Conservation (phyloP, 2,888 invertebrate species). For the Volucella inanis region DNA sequence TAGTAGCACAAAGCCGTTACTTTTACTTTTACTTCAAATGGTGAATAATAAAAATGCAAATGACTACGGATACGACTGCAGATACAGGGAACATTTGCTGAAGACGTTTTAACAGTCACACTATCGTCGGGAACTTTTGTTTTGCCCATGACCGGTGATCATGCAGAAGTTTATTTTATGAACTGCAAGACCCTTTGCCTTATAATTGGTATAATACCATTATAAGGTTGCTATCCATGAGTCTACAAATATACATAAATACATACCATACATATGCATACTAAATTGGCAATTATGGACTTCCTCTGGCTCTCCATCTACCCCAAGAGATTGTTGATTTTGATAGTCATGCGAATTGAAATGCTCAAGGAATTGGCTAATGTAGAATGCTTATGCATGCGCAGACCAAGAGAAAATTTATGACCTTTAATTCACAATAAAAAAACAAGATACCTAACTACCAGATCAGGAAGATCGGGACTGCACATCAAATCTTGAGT, state of each 20-base stretch:
- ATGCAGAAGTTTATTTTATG: slow-evolving; percentile 2
- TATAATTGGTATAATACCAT: neutral
- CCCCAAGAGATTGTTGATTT: neutral
- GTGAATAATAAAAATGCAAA: slow-evolving; percentile 28
- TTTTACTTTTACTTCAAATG: slow-evolving; percentile 39
- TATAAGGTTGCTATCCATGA: neutral
- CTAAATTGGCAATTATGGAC: slow-evolving; percentile 10
- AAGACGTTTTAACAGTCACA: too few species aligned
- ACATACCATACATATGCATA: neutral
- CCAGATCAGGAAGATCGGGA: slow-evolving; percentile 6
- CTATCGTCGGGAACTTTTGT: too few species aligned
- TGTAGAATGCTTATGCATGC: too few species aligned
- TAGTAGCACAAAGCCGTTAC: slow-evolving; percentile 11
- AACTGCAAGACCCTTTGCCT: neutral
- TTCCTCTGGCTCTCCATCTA: neutral
- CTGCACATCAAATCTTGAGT: slow-evolving; percentile 24
- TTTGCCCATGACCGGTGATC: neutral
- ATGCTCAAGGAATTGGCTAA: neutral
- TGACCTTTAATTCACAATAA: too few species aligned
- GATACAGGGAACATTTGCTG: too few species aligned
- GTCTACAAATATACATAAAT: slow-evolving; percentile 6
- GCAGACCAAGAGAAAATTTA: too few species aligned
- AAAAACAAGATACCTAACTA: too few species aligned
- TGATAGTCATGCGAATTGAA: neutral
- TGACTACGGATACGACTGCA: neutral